phyloP scores from a whole-genome alignment of 1,140 invertebrate species.

The Lordiphosa stackelbergi region DNA sequence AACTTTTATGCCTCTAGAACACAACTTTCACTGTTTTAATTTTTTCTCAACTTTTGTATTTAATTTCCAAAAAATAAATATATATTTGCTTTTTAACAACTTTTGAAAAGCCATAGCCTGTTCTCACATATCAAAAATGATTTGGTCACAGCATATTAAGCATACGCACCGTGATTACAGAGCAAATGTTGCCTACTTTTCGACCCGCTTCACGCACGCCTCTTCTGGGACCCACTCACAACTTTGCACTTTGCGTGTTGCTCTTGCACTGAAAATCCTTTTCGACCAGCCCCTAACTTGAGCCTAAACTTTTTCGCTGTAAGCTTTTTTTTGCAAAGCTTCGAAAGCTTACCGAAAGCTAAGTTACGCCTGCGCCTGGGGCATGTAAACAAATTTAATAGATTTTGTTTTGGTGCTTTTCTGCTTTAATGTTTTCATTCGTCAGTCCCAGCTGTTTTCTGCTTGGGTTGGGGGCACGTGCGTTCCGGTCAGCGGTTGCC shows the following conservation, averaged over 20 bases:
- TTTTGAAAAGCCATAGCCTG: conserved; percentile 23
- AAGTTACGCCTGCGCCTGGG: conserved; percentile 44
- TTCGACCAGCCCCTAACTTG: conserved; percentile 23
- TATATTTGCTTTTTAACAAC: conserved; percentile 24
- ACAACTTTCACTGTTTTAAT: conserved; percentile 7
- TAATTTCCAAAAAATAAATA: conserved; percentile 5
- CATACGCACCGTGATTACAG: conserved; percentile 54
- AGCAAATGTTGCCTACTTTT: conserved; percentile 33
- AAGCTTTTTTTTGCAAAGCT: conserved; percentile 27
- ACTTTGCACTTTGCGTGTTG: conserved; percentile 55
- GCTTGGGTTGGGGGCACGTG: conserved; percentile 21
- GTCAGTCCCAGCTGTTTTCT: conserved; percentile 36
- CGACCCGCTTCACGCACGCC: conserved; percentile 26
- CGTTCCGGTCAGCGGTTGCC: conserved; percentile 23
- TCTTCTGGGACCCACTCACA: conserved; percentile 19
- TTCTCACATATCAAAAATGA: conserved; percentile 1
- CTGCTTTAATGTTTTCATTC: conserved; percentile 32
- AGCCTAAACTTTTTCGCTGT: conserved; percentile 41
- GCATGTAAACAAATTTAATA: conserved; percentile 47
- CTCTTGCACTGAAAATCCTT: conserved; percentile 49
- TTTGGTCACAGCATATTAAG: conserved; percentile 12
- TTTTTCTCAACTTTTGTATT: conserved; percentile 19
- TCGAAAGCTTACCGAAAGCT: conserved; percentile 40
- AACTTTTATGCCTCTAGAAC: conserved; percentile 37
- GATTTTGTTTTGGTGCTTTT: conserved; percentile 22